Evolutionary conservation across 2,797 vertebrate species (phyloP).

Genomic region (Dermochelys coriacea): DNA sequence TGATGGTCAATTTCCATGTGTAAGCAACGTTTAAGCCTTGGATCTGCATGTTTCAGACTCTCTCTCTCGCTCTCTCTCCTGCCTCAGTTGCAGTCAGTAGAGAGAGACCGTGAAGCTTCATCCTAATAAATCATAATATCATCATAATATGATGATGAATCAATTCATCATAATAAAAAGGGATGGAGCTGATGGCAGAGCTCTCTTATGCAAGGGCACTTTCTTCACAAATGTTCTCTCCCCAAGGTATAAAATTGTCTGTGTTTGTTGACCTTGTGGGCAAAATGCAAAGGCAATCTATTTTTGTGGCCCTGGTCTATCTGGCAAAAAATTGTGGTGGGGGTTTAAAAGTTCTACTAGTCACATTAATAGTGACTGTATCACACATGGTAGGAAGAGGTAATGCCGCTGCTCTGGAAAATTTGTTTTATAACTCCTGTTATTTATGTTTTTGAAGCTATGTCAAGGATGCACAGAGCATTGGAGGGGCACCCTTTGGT

Average conservation of each 20-base stretch:
- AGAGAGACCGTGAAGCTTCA: not conserved
- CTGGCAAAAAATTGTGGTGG: slow-evolving; percentile 16
- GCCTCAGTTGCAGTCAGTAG: too few species aligned
- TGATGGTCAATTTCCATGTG: not conserved
- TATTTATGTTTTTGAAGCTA: too few species aligned
- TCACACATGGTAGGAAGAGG: not conserved
- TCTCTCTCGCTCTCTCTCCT: too few species aligned
- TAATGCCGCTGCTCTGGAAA: not conserved
- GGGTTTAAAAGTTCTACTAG: not conserved
- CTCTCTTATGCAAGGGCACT: not conserved
- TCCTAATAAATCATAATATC: too few species aligned
- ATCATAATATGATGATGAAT: too few species aligned
- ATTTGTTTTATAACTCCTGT: not conserved
- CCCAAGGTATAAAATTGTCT: not conserved
- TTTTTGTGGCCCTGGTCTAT: slow-evolving; percentile 25
- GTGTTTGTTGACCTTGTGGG: not conserved
- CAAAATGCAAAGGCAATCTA: slow-evolving; percentile 41
- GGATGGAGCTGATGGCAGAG: not conserved
- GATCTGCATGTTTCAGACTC: not conserved
- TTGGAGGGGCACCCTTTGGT: too few species aligned
- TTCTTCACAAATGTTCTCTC: slow-evolving; percentile 17
- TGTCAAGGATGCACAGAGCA: too few species aligned
- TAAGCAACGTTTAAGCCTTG: not conserved
- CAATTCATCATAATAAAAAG: not conserved
- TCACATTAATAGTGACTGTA: not conserved